These are phyloP conservation scores for Ditylenchus weischeri DNA, from an alignment of 2,888 invertebrate genomes.

Conservation along the genomic window DNA sequence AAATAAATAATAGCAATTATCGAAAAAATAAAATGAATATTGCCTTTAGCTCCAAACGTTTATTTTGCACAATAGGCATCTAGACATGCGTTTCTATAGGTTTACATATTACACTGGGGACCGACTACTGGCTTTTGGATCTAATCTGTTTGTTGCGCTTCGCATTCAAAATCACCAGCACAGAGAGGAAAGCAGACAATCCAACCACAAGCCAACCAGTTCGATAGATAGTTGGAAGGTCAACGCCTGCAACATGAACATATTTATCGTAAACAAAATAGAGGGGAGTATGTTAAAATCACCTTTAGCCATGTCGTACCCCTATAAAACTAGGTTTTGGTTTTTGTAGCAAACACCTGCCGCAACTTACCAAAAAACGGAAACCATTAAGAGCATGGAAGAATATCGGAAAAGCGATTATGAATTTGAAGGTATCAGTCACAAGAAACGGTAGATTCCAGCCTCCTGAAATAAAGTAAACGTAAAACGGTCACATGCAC, in stretches of 20 bases:
- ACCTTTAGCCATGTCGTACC: slow-evolving; percentile 56
- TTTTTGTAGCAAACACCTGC: no score
- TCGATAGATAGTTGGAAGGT: slow-evolving; percentile 47
- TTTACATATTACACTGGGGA: slow-evolving; percentile 15
- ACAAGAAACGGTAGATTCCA: slow-evolving; percentile 51
- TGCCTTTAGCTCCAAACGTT: no score
- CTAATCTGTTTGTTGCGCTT: slow-evolving; percentile 18
- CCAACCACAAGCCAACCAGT: slow-evolving; percentile 56
- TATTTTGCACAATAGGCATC: no score
- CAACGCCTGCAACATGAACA: slow-evolving; percentile 18
- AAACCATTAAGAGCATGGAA: slow-evolving; percentile 59
- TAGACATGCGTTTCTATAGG: slow-evolving; percentile 1
- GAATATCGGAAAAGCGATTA: slow-evolving; percentile 56
- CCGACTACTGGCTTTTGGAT: slow-evolving; percentile 17
- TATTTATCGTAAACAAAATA: no score
- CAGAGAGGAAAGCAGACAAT: slow-evolving; percentile 48
- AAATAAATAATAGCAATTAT: no score
- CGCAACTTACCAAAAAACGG: slow-evolving; percentile 48
- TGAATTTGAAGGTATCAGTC: slow-evolving; percentile 55
- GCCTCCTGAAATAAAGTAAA: slow-evolving; percentile 2
- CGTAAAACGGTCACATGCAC: no score
- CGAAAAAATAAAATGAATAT: no score
- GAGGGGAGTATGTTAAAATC: no score
- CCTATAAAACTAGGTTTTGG: slow-evolving; percentile 30
- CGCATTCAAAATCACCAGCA: slow-evolving; percentile 45